Evolutionary conservation across 2,113 vertebrate species (phyloP).

Genomic region (Guaruba guarouba): DNA sequence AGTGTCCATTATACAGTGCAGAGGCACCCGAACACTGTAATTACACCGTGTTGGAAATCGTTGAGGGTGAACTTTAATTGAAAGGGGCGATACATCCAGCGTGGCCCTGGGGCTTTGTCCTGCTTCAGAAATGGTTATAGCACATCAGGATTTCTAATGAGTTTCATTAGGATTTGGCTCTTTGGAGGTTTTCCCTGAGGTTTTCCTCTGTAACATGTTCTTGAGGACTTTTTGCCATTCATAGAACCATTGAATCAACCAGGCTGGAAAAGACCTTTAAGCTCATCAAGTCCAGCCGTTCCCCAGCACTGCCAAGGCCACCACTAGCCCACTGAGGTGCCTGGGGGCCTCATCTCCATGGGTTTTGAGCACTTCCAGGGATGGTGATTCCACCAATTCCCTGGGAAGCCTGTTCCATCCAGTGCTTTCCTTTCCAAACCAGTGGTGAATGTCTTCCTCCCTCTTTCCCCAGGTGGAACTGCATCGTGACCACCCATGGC

Average conservation of each 20-base stretch:
- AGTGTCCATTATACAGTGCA: slow-evolving; percentile 18
- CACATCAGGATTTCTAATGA: not conserved
- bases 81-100: not conserved
- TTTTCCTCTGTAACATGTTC: not conserved
- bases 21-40: not conserved
- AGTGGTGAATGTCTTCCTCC: not conserved
- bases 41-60: not conserved
- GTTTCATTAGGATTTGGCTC: not conserved
- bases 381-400: not conserved
- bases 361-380: not conserved
- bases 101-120: not conserved
- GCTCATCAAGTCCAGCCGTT: not conserved
- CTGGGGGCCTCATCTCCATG: not conserved
- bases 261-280: not conserved
- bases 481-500: slow-evolving; percentile 94
- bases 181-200: not conserved
- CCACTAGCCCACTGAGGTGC: too few species aligned
- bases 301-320: not conserved
- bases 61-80: slow-evolving; percentile 13
- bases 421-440: accelerated
- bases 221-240: not conserved
- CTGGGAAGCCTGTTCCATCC: not conserved
- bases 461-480: slow-evolving; percentile 89
- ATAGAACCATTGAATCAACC: not conserved
- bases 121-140: slow-evolving; percentile 9